Base-by-base conservation (phyloP, 2,888 invertebrate genomes). In the Linnaemya vulpina region DNA sequence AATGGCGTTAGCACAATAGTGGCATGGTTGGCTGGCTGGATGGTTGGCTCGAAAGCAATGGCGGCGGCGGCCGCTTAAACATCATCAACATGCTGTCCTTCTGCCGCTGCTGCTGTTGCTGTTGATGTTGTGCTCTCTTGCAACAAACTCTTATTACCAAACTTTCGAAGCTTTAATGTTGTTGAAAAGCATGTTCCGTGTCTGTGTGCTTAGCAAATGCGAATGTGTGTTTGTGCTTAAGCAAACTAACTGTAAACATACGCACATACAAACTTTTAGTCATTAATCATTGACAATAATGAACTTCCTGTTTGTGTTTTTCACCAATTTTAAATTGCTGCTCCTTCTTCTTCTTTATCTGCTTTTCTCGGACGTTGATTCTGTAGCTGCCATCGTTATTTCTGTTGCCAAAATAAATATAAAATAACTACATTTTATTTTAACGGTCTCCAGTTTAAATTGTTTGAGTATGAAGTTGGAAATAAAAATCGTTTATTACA, bases 261-360 rank as follows among this genome's bases (percentile, higher is more conserved):
- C n/a, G n/a, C n/a, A n/a, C 40, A 62, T 51, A 68, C 49, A 68
- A 84, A 84, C 86, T 86, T 80, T 75, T 71, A 65, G 89, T 88
- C 91, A 90, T 91, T 90, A 91, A 90, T 90, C 91, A 90, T 91
- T 89, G 91, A 89, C 90, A 89, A 90, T 90, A 90, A 90, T 90
- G 90, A 90, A 91, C 90, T 90, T 91, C 91, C 91, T 89, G 87
- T 88, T 89, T 89, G 88, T 89, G 86, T 86, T 83, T 83, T 83
- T 80, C 80, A 83, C 82, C 78, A 85, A 83, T 86, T 86, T 84
- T 67, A 84, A 84, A 86, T 87, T 80, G 82, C 84, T 86, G 55
- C 40, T 60, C 17, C 60, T 60, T n/a, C 38, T 10, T 60, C 60
- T 38, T 38, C 15, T 30, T 13, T 4, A 3, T 58, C 3, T 60